phyloP scores from a whole-genome alignment of 2,797 vertebrate species.

The Microcaecilia unicolor region DNA sequence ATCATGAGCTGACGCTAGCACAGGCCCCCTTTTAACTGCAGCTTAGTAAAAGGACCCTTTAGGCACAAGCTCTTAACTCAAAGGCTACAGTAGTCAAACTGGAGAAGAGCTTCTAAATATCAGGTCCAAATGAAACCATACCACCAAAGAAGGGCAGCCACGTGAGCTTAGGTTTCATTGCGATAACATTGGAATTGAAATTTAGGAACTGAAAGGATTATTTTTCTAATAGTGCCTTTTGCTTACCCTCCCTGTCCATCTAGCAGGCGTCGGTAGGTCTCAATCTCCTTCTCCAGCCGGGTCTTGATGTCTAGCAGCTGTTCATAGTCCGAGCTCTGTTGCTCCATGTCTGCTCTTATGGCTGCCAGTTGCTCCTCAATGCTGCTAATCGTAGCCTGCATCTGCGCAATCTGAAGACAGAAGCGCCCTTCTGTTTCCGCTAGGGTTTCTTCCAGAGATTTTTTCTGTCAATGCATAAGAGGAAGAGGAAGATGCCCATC shows the following conservation, averaged over 20 bases:
- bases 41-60: too few relatives aligned
- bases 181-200: too few relatives aligned
- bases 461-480: conserved; percentile 26
- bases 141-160: too few relatives aligned
- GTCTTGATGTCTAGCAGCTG: conserved; percentile 26
- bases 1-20: too few relatives aligned
- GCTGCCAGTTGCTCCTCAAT: conserved; percentile 20
- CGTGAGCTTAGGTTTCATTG: too few relatives aligned
- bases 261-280: conserved; percentile 27
- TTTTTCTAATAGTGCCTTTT: not conserved
- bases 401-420: conserved; percentile 24
- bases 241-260: conserved; percentile 25
- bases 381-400: conserved; percentile 17
- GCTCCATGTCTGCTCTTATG: conserved; percentile 22
- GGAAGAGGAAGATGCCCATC: too few relatives aligned
- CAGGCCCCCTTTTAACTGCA: too few relatives aligned
- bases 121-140: too few relatives aligned
- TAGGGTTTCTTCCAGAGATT: conserved; percentile 27
- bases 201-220: too few relatives aligned
- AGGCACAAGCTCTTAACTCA: too few relatives aligned
- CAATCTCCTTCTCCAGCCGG: conserved; percentile 34
- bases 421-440: conserved; percentile 26
- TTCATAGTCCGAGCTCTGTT: conserved; percentile 30
- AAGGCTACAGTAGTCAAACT: too few relatives aligned
- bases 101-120: too few relatives aligned